Evolutionary conservation across 2,113 vertebrate species (phyloP).

Genomic region (Meleagris gallopavo): DNA sequence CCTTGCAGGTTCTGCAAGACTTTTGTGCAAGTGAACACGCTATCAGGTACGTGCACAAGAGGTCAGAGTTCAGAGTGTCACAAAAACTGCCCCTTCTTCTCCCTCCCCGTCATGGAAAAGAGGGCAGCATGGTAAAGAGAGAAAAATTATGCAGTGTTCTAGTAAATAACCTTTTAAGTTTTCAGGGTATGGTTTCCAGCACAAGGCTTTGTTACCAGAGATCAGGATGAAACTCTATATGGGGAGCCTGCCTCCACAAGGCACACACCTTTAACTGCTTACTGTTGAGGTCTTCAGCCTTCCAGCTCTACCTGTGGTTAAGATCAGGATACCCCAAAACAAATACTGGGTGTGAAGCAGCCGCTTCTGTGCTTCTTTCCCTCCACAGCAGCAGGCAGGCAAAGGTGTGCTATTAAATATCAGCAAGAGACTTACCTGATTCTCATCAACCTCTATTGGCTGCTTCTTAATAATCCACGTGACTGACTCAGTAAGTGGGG

Average conservation of each 20-base stretch:
- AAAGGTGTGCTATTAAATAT: background rate
- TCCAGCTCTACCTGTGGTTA: background rate
- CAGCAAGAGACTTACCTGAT: slow-evolving; percentile 83
- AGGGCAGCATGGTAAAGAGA: background rate
- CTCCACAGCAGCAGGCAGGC: background rate
- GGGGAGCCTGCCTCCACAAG: background rate
- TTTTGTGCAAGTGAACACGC: background rate
- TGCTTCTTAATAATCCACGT: slow-evolving; percentile 96
- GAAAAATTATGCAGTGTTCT: background rate
- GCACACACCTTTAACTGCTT: background rate
- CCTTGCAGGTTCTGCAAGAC: background rate
- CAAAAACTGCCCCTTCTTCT: background rate
- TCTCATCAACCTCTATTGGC: slow-evolving; percentile 90
- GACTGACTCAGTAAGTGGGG: slow-evolving; percentile 91
- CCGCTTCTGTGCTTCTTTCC: background rate
- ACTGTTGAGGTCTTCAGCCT: background rate
- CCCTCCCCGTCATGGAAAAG: background rate
- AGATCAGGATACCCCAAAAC: background rate
- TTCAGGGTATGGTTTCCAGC: background rate
- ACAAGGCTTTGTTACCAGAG: background rate
- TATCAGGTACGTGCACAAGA: background rate
- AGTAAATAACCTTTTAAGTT: background rate
- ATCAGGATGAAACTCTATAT: background rate
- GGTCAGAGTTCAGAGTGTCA: background rate
- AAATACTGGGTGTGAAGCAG: background rate